Evolutionary conservation across 2,113 vertebrate genomes (phyloP), one percentile per base, ranked within the genome.

Genomic region (Alethe diademata): DNA sequence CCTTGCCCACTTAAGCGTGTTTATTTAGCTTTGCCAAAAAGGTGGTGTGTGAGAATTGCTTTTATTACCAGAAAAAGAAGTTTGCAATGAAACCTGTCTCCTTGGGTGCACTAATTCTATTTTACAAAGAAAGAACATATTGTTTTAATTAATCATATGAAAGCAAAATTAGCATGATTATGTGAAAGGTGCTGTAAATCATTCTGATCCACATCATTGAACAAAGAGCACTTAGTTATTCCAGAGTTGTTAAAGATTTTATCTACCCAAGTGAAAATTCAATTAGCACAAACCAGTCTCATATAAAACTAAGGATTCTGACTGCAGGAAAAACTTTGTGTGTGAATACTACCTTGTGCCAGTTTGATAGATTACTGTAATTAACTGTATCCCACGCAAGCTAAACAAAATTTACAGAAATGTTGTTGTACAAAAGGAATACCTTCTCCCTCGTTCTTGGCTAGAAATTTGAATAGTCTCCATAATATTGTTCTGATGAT

Each of bases 361-460:
- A 98, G 90, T 98, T 98, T 98, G 98, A 98, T 98, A 98, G 98
- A 98, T 98, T 98, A 96, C 97, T 97, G 92, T 98, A 98, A 98
- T 98, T 98, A 98, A 98, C 96, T 98, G 95, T 98, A 97, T 97
- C 97, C 97, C 97, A 98, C 48, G 36, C 96, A 98, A 98, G 95
- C 97, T 97, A 98, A 98, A 98, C 97, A 98, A 97, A 98, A 97
- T 97, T 97, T 98, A 97, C 97, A 97, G 96, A 97, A 96, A 80
- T 94, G 96, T 73, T 97, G 96, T 92, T 95, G 86, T 92, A 95
- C 94, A 86, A 97, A 98, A 96, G 93, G 92, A 94, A 85, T 88
- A 90, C 92, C 86, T 91, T 91, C 91, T 91, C 95, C 73, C 71
- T 93, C 4, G 0, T 91, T 97, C 92, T 93, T 90, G 48, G 75